phyloP scores from a whole-genome alignment of 1,140 invertebrate species.

The Centruroides sculpturatus region DNA sequence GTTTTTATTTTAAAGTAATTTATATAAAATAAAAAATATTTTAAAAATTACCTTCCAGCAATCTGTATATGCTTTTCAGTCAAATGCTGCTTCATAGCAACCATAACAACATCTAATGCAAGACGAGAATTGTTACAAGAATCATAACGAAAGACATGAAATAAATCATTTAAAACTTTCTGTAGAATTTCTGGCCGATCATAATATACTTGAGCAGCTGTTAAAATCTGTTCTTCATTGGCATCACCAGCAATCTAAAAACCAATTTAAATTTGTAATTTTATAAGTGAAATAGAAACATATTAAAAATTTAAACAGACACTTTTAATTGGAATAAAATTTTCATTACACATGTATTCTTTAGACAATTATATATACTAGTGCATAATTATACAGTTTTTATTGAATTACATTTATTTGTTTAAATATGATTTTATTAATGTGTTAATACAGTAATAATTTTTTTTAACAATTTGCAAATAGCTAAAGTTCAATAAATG shows the following conservation, averaged over 20 bases:
- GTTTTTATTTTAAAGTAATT: no score
- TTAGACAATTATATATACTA: no score
- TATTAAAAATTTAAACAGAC: no score
- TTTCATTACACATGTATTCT: no score
- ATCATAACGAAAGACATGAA: conserved; percentile 58
- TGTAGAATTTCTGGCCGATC: conserved; percentile 56
- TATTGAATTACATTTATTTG: no score
- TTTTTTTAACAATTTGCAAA: no score
- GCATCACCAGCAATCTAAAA: conserved; percentile 72
- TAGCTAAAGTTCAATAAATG: no score
- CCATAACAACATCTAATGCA: conserved; percentile 58
- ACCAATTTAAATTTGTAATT: background rate
- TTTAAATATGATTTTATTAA: no score
- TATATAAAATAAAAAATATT: background rate
- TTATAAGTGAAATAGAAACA: no score
- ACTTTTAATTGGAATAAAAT: no score
- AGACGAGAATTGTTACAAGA: conserved; percentile 29
- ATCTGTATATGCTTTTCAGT: conserved; percentile 79
- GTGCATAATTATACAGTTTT: no score
- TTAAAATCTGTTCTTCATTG: conserved; percentile 76
- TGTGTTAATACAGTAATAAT: no score
- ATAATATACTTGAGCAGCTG: conserved; percentile 41
- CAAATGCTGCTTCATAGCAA: conserved; percentile 70
- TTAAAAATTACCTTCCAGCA: conserved; percentile 54
- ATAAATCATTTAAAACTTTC: conserved; percentile 78